These are phyloP conservation scores for Halcyon senegalensis DNA, from an alignment of 2,113 vertebrate species.

Conservation along the genomic window DNA sequence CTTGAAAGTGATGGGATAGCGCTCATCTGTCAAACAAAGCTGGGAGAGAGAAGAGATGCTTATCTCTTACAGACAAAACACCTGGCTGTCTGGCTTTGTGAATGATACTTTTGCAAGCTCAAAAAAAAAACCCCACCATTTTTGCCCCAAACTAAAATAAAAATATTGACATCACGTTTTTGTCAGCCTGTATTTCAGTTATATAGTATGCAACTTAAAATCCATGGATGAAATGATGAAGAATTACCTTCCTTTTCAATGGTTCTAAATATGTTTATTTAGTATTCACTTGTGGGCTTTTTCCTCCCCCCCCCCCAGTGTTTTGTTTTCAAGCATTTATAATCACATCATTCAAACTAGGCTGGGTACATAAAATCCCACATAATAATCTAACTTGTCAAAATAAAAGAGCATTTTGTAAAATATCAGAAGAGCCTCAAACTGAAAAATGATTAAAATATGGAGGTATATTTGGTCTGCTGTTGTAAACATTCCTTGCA, in stretches of 20 bases:
- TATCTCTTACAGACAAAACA: slow-evolving; percentile 39
- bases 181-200: not conserved
- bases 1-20: slow-evolving; percentile 19
- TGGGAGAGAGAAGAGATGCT: slow-evolving; percentile 9
- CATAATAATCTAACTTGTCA: slow-evolving; percentile 27
- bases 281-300: not conserved
- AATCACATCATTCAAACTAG: not conserved
- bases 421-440: slow-evolving; percentile 5
- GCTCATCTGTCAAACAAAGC: slow-evolving; percentile 41
- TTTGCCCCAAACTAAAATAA: not conserved
- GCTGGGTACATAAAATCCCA: slow-evolving; percentile 3
- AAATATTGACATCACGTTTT: slow-evolving; percentile 10
- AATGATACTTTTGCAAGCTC: not conserved
- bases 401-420: slow-evolving; percentile 8
- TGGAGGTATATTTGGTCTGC: not conserved
- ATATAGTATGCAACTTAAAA: not conserved
- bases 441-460: slow-evolving; percentile 38
- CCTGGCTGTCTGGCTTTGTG: slow-evolving; percentile 23
- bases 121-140: not conserved
- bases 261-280: not conserved
- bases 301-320: not conserved
- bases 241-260: not conserved
- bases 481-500: not conserved
- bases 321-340: slow-evolving; percentile 27
- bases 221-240: not conserved